Base-by-base conservation (phyloP, 2,797 vertebrate genomes). In the Pogoniulus pusillus region DNA sequence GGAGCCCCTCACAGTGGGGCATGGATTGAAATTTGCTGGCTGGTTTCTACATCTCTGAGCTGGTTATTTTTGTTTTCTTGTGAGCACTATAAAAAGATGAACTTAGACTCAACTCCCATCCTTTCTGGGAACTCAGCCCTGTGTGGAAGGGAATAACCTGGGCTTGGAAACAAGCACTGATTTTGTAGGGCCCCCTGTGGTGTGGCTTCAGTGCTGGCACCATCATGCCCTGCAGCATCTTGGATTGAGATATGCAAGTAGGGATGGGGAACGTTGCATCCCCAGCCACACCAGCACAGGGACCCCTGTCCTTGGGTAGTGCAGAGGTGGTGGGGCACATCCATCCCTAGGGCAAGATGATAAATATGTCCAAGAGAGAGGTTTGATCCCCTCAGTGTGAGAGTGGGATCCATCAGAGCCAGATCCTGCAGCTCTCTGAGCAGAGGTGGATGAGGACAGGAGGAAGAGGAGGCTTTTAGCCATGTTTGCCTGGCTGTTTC, bases 371-470 rank as follows among this genome's bases (percentile, higher is more conserved):
- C 24, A 20, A 76, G 62, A 79, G n/a, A 37, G 14, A 9, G 23
- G 29, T 14, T 1, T 39, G 69, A 70, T 30, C 22, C 20, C 16
- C 12, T 35, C 1, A 1, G 35, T 4, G 19, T 5, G 14, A 11
- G 14, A 49, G 23, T 19, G 14, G 51, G n/a, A 60, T 75, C n/a
- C 16, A 3, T 2, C 1, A 2, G 32, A 49, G 7, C 20, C 47
- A 39, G 17, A n/a, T 37, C 17, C 39, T 1, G 1, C 1, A 1
- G 30, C 27, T 70, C 35, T 72, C 75, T 0, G 0, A 55, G n/a
- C 39, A 80, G 65, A 51, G 59, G 32, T 24, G 30, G n/a, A 32
- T 12, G 26, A 60, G 47, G 8, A 23, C 34, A 34, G 3, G 9
- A 65, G 75, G 45, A 79, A 58, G 59, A 58, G 9, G 11, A 57